Base-by-base conservation (phyloP, 2,113 vertebrate genomes). In the Eudorcas thomsonii region DNA sequence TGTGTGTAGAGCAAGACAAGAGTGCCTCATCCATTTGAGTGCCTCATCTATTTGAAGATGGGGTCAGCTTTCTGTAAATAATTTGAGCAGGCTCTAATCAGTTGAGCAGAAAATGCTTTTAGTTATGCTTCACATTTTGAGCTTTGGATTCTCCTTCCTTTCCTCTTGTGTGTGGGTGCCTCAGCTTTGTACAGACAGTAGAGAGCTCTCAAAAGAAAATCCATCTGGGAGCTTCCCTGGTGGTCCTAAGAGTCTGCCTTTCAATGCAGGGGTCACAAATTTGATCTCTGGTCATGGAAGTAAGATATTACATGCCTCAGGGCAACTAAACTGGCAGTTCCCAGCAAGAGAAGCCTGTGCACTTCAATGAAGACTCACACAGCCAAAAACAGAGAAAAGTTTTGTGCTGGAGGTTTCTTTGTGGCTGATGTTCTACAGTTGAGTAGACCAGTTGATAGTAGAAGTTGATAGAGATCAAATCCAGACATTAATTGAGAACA, bases 301-400 rank as follows among this genome's bases (percentile, higher is more conserved):
- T 64, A 33, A 64, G 62, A 33, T 64, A 33, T 33, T 8, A 64
- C 30, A 30, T 33, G 62, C 30, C 15, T n/a, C 62, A n/a, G 23
- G 7, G 64, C n/a, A 9, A 10, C n/a, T 71, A 11, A 67, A 36
- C 64, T 64, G 62, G 7, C 15, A 9, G 15, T 64, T 64, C 62
- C 62, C 62, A n/a, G 8, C 30, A n/a, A n/a, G 30, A 64, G 15
- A n/a, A n/a, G 60, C 13, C 30, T n/a, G 62, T 0, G 0, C 15
- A 64, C 15, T 64, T 16, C 62, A n/a, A 17, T 16, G 30, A 64
- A 64, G 30, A 64, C 30, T 33, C 28, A 62, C 60, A 62, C 60
- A 62, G 14, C 60, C 60, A 30, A 62, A 62, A 62, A 33, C 16
- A 33, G 33, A 33, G 6, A 33, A n/a, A 23, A 4, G 16, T 4